These are phyloP conservation scores for Iselma pallidipennis DNA, from an alignment of 2,888 invertebrate genomes.

Conservation along the genomic window DNA sequence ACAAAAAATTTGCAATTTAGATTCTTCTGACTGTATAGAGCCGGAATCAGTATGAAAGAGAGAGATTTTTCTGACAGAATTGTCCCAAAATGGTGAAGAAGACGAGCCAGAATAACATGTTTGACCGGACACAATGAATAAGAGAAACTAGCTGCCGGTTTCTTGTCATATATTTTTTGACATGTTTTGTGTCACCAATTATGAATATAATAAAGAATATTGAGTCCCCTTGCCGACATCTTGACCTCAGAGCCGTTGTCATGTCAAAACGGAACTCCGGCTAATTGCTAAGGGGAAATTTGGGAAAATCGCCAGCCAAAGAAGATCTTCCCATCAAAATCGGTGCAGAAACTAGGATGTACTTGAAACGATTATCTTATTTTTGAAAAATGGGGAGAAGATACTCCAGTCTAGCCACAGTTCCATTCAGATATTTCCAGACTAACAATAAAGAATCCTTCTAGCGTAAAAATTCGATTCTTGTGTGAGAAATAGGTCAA, in stretches of 20 bases:
- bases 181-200: slow-evolving; percentile 50
- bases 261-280: not conserved
- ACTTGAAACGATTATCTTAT: too few species aligned
- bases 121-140: slow-evolving; percentile 7
- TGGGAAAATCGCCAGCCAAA: not conserved
- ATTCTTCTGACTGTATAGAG: not conserved
- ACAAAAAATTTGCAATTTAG: slow-evolving; percentile 1
- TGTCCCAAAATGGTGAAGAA: not conserved
- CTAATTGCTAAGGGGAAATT: not conserved
- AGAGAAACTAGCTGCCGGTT: not conserved
- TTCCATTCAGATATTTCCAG: too few species aligned
- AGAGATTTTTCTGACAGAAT: not conserved
- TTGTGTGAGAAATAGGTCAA: not conserved
- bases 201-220: slow-evolving; percentile 47
- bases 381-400: too few species aligned
- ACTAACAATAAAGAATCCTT: too few species aligned
- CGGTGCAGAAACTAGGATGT: too few species aligned
- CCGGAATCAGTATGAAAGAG: not conserved
- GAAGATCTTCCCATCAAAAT: not conserved
- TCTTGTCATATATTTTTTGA: slow-evolving; percentile 47
- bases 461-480: too few species aligned
- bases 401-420: too few species aligned
- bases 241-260: slow-evolving; percentile 35
- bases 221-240: slow-evolving; percentile 41
- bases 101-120: slow-evolving; percentile 19